Evolutionary conservation across 2,797 vertebrate genomes (phyloP), one percentile per base, ranked within the genome.

Genomic region (Dicrostonyx torquatus): DNA sequence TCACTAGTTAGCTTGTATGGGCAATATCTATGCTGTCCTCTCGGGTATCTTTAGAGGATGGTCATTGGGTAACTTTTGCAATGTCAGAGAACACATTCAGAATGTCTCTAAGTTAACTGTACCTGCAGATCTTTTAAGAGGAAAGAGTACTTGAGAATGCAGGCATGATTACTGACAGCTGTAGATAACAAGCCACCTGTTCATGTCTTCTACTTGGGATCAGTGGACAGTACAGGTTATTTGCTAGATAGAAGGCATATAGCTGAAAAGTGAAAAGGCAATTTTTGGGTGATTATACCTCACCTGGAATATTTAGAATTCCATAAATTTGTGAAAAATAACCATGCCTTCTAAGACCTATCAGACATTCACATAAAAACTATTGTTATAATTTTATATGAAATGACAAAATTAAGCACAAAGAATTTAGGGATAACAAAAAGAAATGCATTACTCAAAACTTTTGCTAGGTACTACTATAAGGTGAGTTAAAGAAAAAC

Each of bases 11-110:
- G 66, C 76, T 55, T 34, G 0, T 4, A 5, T 79, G 26, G 31
- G 0, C 58, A 73, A 34, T 48, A 24, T 22, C 31, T 45, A 4
- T 3, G 1, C 13, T 13, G 1, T 0, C 31, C 75, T 22, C 5
- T 58, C 73, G 76, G 15, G 5, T 68, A 4, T 79, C 50, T 43
- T 20, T 26, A 29, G 22, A 64, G 0, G 18, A 83, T 5, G 6
- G 9, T 14, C 48, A 48, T 7, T 17, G 13, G 6, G 8, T 26
- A 73, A 17, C 1, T 5, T 15, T 86, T 76, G 26, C 37, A 48
- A 66, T 9, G 29, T 78, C 43, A 50, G 10, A 75, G 31, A n/a
- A 5, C 5, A 86, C 12, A 86, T 37, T 72, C 62, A 85, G 17
- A 76, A 26, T 13, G 1, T 31, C 34, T 2, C 37, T 77, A 10